Evolutionary conservation across 2,797 vertebrate species (phyloP).

Genomic region (Hippocampus kuda): DNA sequence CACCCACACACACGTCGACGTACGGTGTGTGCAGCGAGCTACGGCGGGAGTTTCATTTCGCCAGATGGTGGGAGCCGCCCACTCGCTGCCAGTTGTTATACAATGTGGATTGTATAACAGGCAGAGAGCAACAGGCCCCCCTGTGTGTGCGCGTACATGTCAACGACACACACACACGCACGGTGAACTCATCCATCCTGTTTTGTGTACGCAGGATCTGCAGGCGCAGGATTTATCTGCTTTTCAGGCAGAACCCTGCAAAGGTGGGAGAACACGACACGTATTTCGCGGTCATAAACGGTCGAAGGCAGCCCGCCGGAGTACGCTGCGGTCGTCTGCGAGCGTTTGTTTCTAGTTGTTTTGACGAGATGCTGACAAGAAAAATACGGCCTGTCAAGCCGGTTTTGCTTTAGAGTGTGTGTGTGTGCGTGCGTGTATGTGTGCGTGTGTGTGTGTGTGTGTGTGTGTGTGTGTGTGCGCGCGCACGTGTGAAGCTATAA

Average conservation of each 20-base stretch:
- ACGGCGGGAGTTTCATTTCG: slow-evolving; percentile 50
- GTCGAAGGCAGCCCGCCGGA: too few species aligned
- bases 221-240: not conserved
- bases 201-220: not conserved
- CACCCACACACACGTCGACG: not conserved
- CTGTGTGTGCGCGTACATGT: slow-evolving; percentile 14
- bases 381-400: not conserved
- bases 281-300: too few species aligned
- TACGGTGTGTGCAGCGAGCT: slow-evolving; percentile 38
- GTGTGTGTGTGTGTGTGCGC: not conserved
- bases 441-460: not conserved
- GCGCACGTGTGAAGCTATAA: not conserved
- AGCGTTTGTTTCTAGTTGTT: not conserved
- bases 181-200: not conserved
- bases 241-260: not conserved
- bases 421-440: not conserved
- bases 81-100: slow-evolving; percentile 65
- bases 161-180: slow-evolving; percentile 11
- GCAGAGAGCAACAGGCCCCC: slow-evolving; percentile 44
- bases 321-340: not conserved
- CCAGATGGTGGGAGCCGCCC: slow-evolving; percentile 61
- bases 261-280: not conserved
- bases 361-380: not conserved
- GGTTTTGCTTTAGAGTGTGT: not conserved
- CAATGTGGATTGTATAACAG: slow-evolving; percentile 67